Conservation (phyloP, 30 jellyfish, hydroid and myxozoan species). For the Morbakka virulenta region DNA sequence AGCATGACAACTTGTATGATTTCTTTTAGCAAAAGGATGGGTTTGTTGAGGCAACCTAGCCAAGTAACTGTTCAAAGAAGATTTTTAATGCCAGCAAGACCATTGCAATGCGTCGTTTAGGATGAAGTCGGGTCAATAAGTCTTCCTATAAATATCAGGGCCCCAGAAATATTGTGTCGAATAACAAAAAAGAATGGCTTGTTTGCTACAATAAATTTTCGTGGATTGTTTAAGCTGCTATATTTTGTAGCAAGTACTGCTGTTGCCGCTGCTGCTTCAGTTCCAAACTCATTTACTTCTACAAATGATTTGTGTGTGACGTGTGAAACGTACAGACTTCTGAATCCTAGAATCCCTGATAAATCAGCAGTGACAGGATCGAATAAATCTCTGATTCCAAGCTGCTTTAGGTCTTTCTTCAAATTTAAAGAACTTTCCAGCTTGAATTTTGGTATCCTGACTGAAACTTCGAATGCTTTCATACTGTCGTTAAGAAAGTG, state of each 20-base stretch:
- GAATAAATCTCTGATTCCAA: constrained; percentile 65
- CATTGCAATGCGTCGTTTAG: too few relatives aligned
- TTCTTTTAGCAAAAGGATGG: too few relatives aligned
- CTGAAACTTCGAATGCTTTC: constrained; percentile 26
- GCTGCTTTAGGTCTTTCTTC: constrained; percentile 1
- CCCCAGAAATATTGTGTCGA: constrained; percentile 38
- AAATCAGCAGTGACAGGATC: constrained; percentile 46
- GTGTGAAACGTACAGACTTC: constrained; percentile 51
- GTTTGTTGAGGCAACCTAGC: too few relatives aligned
- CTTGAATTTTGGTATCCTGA: constrained; percentile 57
- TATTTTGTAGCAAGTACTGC: too few relatives aligned
- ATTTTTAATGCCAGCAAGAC: too few relatives aligned
- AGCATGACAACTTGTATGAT: too few relatives aligned
- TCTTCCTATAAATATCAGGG: constrained; percentile 63
- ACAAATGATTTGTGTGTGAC: constrained; percentile 62
- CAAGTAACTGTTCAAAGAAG: too few relatives aligned
- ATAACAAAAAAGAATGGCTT: constrained; percentile 59
- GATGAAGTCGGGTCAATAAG: constrained; percentile 72
- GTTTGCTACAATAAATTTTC: too few relatives aligned
- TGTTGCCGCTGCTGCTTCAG: constrained; percentile 87
- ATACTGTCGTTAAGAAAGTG: constrained; percentile 8
- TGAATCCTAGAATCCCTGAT: constrained; percentile 62
- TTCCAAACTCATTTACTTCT: constrained; percentile 69
- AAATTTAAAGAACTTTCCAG: constrained; percentile 7
- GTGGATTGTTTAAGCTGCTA: too few relatives aligned